phyloP scores from a whole-genome alignment of 2,797 vertebrate species.

The Astyanax mexicanus region DNA sequence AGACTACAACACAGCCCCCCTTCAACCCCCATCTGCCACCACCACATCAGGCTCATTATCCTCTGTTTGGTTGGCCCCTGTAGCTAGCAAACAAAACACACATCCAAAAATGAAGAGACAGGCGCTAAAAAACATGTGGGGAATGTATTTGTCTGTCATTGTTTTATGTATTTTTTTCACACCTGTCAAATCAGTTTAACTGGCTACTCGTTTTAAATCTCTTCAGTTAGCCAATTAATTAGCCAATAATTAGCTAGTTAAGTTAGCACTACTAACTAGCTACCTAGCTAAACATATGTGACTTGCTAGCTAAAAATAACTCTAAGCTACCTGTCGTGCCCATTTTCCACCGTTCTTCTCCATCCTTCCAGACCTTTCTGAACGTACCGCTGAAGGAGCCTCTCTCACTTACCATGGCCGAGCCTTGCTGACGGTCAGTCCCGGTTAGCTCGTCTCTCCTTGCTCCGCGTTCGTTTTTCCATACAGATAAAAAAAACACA shows the following conservation, averaged over 20 bases:
- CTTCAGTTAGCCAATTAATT: no score
- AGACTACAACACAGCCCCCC: not conserved
- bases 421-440: constrained; percentile 67
- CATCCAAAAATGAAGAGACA: no score
- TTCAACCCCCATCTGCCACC: not conserved
- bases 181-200: no score
- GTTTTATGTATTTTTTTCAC: no score
- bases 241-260: no score
- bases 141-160: no score
- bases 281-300: no score
- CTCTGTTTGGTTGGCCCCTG: not conserved
- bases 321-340: no score
- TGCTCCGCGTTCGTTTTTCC: constrained; percentile 9
- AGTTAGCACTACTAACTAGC: no score
- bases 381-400: constrained; percentile 14
- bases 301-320: not conserved
- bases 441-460: constrained; percentile 61
- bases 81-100: no score
- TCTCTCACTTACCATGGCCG: constrained; percentile 71
- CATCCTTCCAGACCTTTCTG: constrained; percentile 47
- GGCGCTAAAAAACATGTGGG: no score
- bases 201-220: no score
- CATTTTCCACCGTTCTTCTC: not conserved
- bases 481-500: not conserved
- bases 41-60: not conserved